Conservation (phyloP, 2,113 vertebrate species). For the Henicopernis longicauda region DNA sequence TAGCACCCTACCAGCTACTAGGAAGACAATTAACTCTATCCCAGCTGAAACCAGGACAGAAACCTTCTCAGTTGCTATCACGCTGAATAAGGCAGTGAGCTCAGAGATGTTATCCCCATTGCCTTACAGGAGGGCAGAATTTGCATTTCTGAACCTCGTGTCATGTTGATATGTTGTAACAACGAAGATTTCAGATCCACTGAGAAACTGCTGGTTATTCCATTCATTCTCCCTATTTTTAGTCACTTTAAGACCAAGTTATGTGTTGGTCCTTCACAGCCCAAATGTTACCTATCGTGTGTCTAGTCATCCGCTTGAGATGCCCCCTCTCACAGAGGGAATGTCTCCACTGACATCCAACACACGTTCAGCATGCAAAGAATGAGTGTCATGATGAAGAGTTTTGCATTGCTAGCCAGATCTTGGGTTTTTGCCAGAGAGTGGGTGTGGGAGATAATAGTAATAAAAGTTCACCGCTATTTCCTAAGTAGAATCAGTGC, state of each 20-base stretch:
- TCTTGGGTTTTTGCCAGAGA: background rate
- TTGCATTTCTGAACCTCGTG: background rate
- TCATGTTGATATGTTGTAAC: background rate
- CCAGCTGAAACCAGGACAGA: no score
- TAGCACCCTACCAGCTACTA: no score
- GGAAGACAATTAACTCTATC: no score
- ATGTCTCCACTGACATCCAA: background rate
- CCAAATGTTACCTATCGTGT: background rate
- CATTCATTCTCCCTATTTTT: background rate
- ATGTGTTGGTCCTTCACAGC: background rate
- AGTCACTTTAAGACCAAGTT: background rate
- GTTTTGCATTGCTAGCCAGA: background rate
- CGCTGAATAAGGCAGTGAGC: background rate
- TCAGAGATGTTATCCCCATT: background rate
- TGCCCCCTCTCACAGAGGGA: background rate
- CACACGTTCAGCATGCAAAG: fast-evolving
- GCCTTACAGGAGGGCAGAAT: background rate
- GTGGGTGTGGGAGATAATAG: background rate
- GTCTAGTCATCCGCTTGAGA: background rate
- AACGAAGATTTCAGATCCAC: background rate
- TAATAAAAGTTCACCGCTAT: background rate
- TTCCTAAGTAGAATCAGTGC: background rate
- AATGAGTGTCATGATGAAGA: background rate
- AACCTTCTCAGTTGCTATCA: no score
- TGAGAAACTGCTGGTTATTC: background rate